Conservation (phyloP, 2,113 vertebrate species). For the Sylvia atricapilla region DNA sequence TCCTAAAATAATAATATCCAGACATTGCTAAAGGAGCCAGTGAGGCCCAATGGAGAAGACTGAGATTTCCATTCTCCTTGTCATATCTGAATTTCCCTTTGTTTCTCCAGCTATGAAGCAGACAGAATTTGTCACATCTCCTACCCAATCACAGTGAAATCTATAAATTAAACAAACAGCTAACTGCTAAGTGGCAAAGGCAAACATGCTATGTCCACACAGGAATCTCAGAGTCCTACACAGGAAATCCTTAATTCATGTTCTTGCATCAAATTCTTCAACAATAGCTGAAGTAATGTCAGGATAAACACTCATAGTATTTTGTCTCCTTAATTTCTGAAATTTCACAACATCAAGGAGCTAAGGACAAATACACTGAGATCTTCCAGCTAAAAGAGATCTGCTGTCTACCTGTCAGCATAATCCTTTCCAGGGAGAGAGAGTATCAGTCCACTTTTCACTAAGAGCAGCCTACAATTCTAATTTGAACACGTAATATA, state of each 20-base stretch:
- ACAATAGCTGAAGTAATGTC: background rate
- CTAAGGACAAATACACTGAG: background rate
- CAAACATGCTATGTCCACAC: background rate
- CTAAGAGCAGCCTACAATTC: conserved; percentile 12
- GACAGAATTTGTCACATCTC: background rate
- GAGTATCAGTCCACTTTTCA: background rate
- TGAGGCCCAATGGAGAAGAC: background rate
- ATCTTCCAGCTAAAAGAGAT: background rate
- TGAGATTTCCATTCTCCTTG: background rate
- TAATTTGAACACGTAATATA: conserved; percentile 24
- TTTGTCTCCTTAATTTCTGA: background rate
- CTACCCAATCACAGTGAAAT: background rate
- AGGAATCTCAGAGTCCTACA: background rate
- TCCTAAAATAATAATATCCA: background rate
- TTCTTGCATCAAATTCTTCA: background rate
- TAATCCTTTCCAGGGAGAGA: background rate
- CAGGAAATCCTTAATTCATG: background rate
- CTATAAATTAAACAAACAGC: background rate
- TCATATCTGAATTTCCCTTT: background rate
- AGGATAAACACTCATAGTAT: background rate
- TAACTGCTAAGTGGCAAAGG: background rate
- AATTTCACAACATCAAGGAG: background rate
- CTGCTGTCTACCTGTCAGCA: conserved; percentile 17
- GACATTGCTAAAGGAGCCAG: background rate
- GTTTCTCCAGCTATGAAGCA: background rate